Evolutionary conservation across 2,797 vertebrate species (phyloP).

Genomic region (Gambusia yucatana): DNA sequence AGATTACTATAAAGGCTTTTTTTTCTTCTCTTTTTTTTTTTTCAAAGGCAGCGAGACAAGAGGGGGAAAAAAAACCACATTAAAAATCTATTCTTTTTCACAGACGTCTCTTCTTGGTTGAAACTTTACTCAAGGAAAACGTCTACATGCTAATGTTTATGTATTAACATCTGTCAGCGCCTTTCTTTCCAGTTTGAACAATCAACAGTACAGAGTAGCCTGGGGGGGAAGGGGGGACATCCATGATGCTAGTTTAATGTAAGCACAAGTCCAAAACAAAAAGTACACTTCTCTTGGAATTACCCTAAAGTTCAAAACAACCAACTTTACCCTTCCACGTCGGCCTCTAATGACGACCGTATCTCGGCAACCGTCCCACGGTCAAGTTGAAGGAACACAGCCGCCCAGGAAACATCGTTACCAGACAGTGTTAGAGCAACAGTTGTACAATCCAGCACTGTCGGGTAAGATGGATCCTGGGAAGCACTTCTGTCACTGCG

Average conservation of each 20-base stretch:
- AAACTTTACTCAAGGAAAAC: conserved; percentile 14
- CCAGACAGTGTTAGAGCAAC: conserved; percentile 99
- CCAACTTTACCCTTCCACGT: neutral
- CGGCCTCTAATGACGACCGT: neutral
- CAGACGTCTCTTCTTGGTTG: neutral
- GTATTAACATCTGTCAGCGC: conserved; percentile 21
- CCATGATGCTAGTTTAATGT: neutral
- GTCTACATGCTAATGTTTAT: neutral
- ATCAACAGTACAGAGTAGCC: conserved; percentile 1
- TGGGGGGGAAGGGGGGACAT: neutral
- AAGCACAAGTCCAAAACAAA: conserved; percentile 28
- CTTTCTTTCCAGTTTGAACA: conserved; percentile 3
- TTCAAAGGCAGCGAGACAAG: conserved; percentile 38
- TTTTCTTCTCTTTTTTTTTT: neutral
- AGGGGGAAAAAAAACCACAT: conserved; percentile 11
- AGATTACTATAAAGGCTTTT: conserved; percentile 58
- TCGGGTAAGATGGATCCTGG: conserved; percentile 98
- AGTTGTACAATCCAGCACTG: conserved; percentile 97
- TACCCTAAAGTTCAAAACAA: conserved; percentile 5
- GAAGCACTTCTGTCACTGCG: conserved; percentile 76
- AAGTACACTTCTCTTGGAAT: conserved; percentile 15
- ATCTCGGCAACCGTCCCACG: neutral
- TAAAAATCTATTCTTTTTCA: conserved; percentile 15
- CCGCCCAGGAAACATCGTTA: conserved; percentile 99
- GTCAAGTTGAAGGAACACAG: conserved; percentile 60